Evolutionary conservation across 2,888 invertebrate genomes (phyloP), one percentile per base, ranked within the genome.

Genomic region (Mallateleia sp.): DNA sequence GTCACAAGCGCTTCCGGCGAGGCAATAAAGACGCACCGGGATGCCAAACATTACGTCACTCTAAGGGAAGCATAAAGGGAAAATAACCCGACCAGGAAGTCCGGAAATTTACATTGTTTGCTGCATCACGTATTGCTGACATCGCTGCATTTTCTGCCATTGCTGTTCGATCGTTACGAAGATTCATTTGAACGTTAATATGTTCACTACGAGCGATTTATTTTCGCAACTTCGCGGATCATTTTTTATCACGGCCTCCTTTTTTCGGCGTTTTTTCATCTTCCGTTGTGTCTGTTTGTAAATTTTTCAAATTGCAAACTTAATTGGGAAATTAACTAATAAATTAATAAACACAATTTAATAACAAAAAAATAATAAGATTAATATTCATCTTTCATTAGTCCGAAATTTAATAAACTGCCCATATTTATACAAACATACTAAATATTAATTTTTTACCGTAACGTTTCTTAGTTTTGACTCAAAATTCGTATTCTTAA

Each of bases 11-110:
- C 88, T 88, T 89, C 89, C 89, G 88, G 84, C 74, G 75, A 79
- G 79, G 85, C 90, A 90, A 90, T 89, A 90, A 90, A 88, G 90
- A 90, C 87, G 82, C 89, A 83, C 82, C 28, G 87, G 85, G 71
- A 90, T 85, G 89, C 88, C 88, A 88, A 88, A 87, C 86, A 87
- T 88, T 88, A 88, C 82, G 75, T 82, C 82, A 82, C 67, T 74
- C 67, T 54, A 60, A 82, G 62, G 71, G 67, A 77, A 42, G 58
- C 56, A 82, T 81, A 77, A 78, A 56, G 50, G 52, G 77, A 79
- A 50, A 67, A 88, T 67, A 80, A 54, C 50, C 42, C 50, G 62
- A 81, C 38, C 50, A 34, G 78, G 67, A 86, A 82, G 85, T 83
- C 85, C 86, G 85, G 88, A 87, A 90, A 90, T 90, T 89, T 88